A percentile compares a stretch with the other conserved stretches of the same genome.
Conservation (phyloP, 1,140 invertebrate genomes). For the Drosophila neocordata region DNA sequence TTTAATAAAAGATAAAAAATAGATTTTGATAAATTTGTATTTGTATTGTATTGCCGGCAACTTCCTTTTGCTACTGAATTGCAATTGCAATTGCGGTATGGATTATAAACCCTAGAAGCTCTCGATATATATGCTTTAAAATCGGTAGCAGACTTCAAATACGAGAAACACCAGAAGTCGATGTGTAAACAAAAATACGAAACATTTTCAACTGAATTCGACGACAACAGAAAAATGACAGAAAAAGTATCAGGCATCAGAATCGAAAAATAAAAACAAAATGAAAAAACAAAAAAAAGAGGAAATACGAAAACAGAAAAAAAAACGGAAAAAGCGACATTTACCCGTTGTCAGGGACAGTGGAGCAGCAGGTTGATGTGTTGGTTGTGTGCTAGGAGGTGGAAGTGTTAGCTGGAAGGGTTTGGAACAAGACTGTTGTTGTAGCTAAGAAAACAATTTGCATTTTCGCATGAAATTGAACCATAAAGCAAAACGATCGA, state of each 20-base stretch:
- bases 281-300: not conserved
- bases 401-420: not conserved
- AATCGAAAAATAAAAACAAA: conserved; percentile 12
- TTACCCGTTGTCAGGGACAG: conserved; percentile 25
- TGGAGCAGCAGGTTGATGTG: too few relatives aligned
- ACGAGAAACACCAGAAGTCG: conserved; percentile 27
- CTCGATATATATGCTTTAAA: not conserved
- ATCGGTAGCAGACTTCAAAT: not conserved
- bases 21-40: not conserved
- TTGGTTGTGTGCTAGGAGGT: too few relatives aligned
- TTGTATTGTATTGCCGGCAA: not conserved
- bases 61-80: conserved; percentile 7
- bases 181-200: conserved; percentile 64
- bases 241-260: conserved; percentile 35
- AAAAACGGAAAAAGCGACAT: not conserved
- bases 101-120: conserved; percentile 1
- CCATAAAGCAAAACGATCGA: conserved; percentile 23
- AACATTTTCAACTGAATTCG: conserved; percentile 59
- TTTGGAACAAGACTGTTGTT: conserved; percentile 12
- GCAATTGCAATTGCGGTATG: conserved; percentile 11
- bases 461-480: conserved; percentile 41
- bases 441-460: conserved; percentile 73
- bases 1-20: not conserved
- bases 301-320: not conserved
- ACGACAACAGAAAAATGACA: conserved; percentile 24